Evolutionary conservation across 2,888 invertebrate species (phyloP).

Genomic region (Camponotus fellah): DNA sequence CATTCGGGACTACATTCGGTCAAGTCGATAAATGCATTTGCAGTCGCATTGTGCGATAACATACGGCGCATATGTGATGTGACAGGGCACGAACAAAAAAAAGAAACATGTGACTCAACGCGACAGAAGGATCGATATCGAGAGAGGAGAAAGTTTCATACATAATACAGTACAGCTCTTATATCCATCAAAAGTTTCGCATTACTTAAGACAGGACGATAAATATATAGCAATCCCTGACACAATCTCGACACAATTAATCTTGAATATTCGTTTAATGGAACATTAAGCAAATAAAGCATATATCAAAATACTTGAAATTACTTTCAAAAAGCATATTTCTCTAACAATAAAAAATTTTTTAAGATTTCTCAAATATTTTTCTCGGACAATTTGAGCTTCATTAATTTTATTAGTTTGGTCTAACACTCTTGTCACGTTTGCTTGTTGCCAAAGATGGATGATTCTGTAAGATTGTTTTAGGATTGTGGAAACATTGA

Average conservation of each 20-base stretch:
- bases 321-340: background rate
- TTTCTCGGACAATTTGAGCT: background rate
- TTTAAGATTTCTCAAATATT: background rate
- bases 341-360: slow-evolving; percentile 5
- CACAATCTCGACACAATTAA: slow-evolving; percentile 26
- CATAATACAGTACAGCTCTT: slow-evolving; percentile 28
- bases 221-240: slow-evolving; percentile 29
- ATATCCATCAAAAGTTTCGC: slow-evolving; percentile 21
- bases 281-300: background rate
- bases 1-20: slow-evolving; percentile 49
- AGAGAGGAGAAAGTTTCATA: slow-evolving; percentile 60
- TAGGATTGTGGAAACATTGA: slow-evolving; percentile 66
- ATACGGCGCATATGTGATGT: slow-evolving; percentile 70
- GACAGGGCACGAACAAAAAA: slow-evolving; percentile 54
- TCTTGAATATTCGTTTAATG: background rate
- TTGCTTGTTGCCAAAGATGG: slow-evolving; percentile 68
- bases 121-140: slow-evolving; percentile 44
- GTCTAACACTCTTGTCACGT: slow-evolving; percentile 21
- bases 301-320: background rate
- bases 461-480: slow-evolving; percentile 75
- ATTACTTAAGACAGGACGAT: slow-evolving; percentile 32
- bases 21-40: slow-evolving; percentile 72
- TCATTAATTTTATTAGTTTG: slow-evolving; percentile 39
- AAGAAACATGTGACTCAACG: slow-evolving; percentile 58
- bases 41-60: slow-evolving; percentile 73